Base-by-base conservation (phyloP, 2,888 invertebrate genomes). In the Conistra vaccinii region DNA sequence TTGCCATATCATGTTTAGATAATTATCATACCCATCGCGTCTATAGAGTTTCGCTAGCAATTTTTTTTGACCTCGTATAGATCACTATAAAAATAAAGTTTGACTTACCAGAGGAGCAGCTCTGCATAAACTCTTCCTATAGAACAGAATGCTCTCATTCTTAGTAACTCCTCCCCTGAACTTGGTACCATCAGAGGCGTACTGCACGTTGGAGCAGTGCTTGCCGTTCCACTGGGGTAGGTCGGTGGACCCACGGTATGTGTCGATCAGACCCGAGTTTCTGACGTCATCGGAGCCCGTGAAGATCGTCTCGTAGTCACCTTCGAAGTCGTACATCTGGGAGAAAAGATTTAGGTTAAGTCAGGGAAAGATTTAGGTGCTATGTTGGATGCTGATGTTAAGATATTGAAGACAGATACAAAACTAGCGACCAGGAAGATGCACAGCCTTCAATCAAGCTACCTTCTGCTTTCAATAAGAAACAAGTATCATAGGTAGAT, bases 281-380 rank as follows among this genome's bases (percentile, higher is more conserved):
- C 96, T 93, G 0, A 97, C 92, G 88, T 98, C 97, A 0, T 94
- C 93, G 69, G 97, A 97, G 0, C 98, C 98, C 0, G 98, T 98
- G 92, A 97, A 98, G 14, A 98, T 97, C 0, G 98, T 98, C 89
- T 98, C 98, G 88, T 95, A 98, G 87, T 98, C 98, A 0, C 98
- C 98, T 0, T 97, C 95, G 89, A 98, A 98, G 86, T 98, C 98
- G 92, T 98, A 98, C 98, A 98, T 98, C 98, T 98, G 94, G 6
- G 0, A 45, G 23, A n/a, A n/a, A 12, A 80, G 14, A 5, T 12
- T 17, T 0, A 1, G 17, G 14, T 62, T 32, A 45, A 9, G 6
- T n/a, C 66, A 10, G 5, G n/a, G 1, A 17, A n/a, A n/a, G 3
- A 60, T 57, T 66, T 35, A 9, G n/a, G 7, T 69, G 26, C 48